Percentiles rank a stretch among this genome's conserved stretches.
phyloP scores from a whole-genome alignment of 2,113 vertebrate genomes.

The Syrmaticus mikado region DNA sequence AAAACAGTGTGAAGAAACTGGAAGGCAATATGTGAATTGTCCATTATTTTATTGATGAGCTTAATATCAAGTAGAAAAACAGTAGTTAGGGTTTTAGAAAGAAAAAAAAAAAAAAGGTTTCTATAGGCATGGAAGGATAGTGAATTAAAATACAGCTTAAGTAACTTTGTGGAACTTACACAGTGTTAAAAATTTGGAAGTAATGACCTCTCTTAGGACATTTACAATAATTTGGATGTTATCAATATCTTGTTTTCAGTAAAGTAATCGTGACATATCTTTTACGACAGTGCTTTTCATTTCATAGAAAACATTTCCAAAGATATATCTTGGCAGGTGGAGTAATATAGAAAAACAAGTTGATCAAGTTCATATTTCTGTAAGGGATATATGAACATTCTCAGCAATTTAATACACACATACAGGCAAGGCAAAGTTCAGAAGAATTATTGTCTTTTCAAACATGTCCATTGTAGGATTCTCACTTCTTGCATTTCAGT shows the following conservation, averaged over 20 bases:
- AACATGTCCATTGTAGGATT: background rate
- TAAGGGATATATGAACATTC: background rate
- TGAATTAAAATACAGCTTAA: background rate
- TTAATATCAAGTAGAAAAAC: background rate
- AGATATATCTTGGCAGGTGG: background rate
- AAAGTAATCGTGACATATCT: background rate
- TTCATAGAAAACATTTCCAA: background rate
- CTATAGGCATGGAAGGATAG: background rate
- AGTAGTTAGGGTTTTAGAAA: background rate
- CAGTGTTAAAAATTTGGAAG: background rate
- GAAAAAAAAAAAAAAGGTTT: background rate
- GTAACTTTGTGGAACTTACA: background rate
- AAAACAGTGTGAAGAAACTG: slow-evolving; percentile 3
- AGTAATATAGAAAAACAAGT: background rate
- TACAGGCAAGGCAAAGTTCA: background rate
- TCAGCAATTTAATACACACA: background rate
- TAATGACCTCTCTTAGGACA: background rate
- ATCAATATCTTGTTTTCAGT: background rate
- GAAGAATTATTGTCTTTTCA: background rate
- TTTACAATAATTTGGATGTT: background rate
- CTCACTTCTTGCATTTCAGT: background rate
- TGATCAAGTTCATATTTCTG: background rate
- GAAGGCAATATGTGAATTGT: background rate
- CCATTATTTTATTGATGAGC: background rate
- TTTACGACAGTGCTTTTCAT: background rate